Evolutionary conservation across 2,888 invertebrate species (phyloP).

Genomic region (Muschampia plurimacula): DNA sequence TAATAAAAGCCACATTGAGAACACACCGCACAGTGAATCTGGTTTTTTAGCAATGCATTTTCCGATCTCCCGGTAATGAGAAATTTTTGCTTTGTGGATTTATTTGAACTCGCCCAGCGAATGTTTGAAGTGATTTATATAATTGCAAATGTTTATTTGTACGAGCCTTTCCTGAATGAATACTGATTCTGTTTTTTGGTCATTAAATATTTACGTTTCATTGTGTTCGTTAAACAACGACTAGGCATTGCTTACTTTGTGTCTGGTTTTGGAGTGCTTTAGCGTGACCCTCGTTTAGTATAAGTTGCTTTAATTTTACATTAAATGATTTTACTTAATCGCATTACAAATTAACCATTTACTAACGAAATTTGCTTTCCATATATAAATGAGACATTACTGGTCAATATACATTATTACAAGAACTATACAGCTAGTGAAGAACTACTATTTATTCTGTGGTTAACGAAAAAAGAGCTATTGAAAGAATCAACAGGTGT

Average conservation of each 20-base stretch:
- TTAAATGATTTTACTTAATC: too few relatives aligned
- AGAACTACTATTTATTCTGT: too few relatives aligned
- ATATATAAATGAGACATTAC: too few relatives aligned
- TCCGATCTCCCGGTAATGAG: constrained; percentile 12
- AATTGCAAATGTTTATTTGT: constrained; percentile 33
- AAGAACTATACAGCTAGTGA: too few relatives aligned
- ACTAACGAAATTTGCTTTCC: too few relatives aligned
- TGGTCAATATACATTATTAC: too few relatives aligned
- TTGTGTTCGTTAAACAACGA: constrained; percentile 20
- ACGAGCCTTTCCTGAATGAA: neutral
- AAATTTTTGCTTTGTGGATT: constrained; percentile 26
- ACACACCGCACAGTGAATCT: neutral
- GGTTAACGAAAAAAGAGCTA: too few relatives aligned
- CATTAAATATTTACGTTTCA: constrained; percentile 28
- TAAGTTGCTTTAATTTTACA: too few relatives aligned
- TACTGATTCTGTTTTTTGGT: constrained; percentile 1
- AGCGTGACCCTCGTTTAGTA: neutral
- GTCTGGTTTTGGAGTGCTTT: constrained; percentile 13
- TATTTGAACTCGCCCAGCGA: constrained; percentile 9
- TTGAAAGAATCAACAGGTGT: neutral
- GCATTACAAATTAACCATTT: too few relatives aligned
- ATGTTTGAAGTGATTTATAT: constrained; percentile 30
- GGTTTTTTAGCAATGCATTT: constrained; percentile 12
- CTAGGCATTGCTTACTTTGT: constrained; percentile 10
- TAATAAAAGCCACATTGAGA: neutral